These are phyloP conservation scores for silkworm (Bombyx mori) DNA, from an alignment of 1,140 invertebrate species.

Conservation along the genomic window DNA sequence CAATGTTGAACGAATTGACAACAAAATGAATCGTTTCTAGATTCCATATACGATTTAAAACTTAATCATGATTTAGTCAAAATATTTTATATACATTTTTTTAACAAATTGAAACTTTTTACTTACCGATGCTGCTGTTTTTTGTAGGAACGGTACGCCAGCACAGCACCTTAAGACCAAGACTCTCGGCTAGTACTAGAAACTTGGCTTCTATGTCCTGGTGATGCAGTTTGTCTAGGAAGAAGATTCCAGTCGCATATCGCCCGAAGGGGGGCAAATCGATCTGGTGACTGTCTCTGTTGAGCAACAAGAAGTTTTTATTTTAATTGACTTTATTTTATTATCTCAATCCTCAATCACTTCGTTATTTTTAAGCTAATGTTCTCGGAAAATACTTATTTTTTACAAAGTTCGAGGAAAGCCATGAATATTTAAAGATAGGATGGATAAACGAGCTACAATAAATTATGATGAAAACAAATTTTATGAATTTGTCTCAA, in stretches of 20 bases:
- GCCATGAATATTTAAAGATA: too few species aligned
- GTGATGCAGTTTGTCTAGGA: constrained; percentile 88
- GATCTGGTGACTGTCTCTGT: constrained; percentile 82
- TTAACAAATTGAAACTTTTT: too few species aligned
- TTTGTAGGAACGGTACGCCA: constrained; percentile 95
- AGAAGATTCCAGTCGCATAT: constrained; percentile 97
- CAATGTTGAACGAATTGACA: too few species aligned
- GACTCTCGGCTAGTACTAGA: constrained; percentile 82
- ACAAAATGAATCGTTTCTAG: too few species aligned
- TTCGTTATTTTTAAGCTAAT: background rate
- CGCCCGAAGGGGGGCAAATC: constrained; percentile 87
- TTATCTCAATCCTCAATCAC: background rate
- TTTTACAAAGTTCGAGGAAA: too few species aligned
- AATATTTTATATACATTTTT: too few species aligned
- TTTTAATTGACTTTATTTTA: background rate
- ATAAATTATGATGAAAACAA: too few species aligned
- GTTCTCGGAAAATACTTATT: too few species aligned
- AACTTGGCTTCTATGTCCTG: constrained; percentile 87
- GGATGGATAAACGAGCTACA: too few species aligned
- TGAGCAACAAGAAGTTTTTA: constrained; percentile 11
- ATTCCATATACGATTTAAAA: too few species aligned
- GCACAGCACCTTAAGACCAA: constrained; percentile 85
- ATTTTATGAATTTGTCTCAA: too few species aligned
- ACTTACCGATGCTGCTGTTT: constrained; percentile 83
- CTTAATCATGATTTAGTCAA: too few species aligned